These are phyloP conservation scores for Cercopithecus mona DNA, from an alignment of 2,113 vertebrate genomes.

Conservation along the genomic window DNA sequence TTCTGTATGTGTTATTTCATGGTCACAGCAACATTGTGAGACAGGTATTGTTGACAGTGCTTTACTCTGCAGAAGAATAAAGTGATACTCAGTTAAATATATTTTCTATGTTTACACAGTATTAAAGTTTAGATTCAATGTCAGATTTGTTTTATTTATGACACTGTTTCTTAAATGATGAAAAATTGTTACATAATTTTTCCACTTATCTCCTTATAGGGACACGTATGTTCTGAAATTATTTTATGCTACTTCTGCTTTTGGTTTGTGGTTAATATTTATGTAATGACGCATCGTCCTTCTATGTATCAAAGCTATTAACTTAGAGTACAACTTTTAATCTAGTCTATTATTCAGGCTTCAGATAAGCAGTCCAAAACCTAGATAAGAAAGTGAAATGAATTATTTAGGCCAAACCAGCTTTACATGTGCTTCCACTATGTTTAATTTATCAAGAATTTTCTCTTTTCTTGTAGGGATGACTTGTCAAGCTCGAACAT, in stretches of 20 bases:
- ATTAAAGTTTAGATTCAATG: background rate
- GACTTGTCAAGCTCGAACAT: conserved; percentile 99
- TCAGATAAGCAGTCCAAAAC: background rate
- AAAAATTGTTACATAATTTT: background rate
- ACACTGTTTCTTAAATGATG: background rate
- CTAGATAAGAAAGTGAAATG: background rate
- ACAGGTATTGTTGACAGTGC: background rate
- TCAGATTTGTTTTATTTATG: background rate
- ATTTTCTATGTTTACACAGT: background rate
- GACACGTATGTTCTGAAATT: background rate
- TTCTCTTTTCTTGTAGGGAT: conserved; percentile 88
- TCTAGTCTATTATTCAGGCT: background rate
- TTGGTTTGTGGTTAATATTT: background rate
- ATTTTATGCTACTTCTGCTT: background rate
- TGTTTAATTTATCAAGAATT: background rate
- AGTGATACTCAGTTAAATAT: background rate
- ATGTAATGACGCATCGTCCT: background rate
- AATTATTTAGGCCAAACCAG: background rate
- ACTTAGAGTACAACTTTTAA: background rate
- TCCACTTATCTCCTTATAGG: background rate
- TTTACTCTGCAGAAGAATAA: background rate
- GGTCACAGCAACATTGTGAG: background rate
- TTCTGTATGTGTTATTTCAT: background rate
- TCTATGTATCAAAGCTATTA: background rate
- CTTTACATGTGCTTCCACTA: background rate